Conservation (phyloP, 2,797 vertebrate species). For the Perodicticus potto region DNA sequence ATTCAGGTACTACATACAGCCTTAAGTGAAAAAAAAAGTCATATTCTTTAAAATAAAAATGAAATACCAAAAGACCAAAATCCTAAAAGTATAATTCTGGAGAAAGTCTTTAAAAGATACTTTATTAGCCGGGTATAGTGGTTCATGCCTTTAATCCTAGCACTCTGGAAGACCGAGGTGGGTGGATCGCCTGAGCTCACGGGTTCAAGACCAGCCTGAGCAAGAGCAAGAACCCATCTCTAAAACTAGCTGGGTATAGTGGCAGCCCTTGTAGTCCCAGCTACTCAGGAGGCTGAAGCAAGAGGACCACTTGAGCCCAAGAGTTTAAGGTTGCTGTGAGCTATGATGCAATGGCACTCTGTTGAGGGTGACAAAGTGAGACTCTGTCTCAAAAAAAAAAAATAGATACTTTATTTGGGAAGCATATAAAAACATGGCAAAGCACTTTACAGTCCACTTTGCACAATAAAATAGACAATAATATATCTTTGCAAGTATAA, state of each 20-base stretch:
- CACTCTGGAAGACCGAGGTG: too few relatives aligned
- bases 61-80: not conserved
- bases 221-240: too few relatives aligned
- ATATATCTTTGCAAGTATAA: not conserved
- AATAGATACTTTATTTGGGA: not conserved
- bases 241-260: too few relatives aligned
- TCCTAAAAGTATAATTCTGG: not conserved
- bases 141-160: too few relatives aligned
- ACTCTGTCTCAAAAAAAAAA: not conserved
- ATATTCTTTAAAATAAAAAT: conserved; percentile 77
- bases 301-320: too few relatives aligned
- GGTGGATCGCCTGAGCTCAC: too few relatives aligned
- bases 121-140: not conserved
- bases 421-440: not conserved
- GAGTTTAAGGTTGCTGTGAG: too few relatives aligned
- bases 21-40: conserved; percentile 86
- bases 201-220: too few relatives aligned
- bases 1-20: conserved; percentile 81
- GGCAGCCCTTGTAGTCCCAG: too few relatives aligned
- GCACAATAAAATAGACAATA: not conserved
- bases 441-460: not conserved
- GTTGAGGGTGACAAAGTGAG: too few relatives aligned
- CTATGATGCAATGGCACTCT: too few relatives aligned
- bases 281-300: too few relatives aligned
- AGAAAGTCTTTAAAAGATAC: not conserved